phyloP scores from a whole-genome alignment of 2,113 vertebrate genomes.

The Ictidomys tridecemlineatus region DNA sequence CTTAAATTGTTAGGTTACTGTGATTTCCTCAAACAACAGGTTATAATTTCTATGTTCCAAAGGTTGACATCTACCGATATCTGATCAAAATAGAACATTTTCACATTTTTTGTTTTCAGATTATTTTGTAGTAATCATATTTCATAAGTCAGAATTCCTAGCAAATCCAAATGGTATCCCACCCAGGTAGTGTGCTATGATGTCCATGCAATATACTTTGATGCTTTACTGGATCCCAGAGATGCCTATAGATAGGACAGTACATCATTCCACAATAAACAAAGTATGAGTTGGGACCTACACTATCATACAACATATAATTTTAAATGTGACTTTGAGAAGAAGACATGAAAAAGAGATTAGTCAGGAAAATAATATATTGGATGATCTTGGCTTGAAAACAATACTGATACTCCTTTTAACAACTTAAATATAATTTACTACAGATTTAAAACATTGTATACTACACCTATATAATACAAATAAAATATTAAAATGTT shows the following conservation, averaged over 20 bases:
- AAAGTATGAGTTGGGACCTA: neutral
- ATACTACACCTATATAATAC: neutral
- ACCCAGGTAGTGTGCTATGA: neutral
- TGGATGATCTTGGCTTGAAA: neutral
- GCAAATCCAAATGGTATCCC: neutral
- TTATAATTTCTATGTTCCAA: neutral
- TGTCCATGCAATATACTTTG: neutral
- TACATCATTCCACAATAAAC: neutral
- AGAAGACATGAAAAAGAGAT: neutral
- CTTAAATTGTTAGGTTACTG: neutral
- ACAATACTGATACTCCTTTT: constrained; percentile 21
- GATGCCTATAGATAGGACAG: neutral
- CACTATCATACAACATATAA: neutral
- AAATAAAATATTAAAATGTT: constrained; percentile 10
- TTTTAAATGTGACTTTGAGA: constrained; percentile 25
- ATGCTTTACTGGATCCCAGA: neutral
- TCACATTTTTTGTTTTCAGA: neutral
- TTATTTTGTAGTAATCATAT: constrained; percentile 25
- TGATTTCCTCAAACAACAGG: neutral
- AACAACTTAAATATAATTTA: constrained; percentile 2
- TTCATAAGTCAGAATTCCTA: neutral
- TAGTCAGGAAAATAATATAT: neutral
- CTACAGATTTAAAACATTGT: neutral
- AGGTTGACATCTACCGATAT: neutral
- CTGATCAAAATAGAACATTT: neutral